A percentile compares a stretch with the other conserved stretches of the same genome.
These are phyloP conservation scores for Lynx canadensis DNA, from an alignment of 2,113 vertebrate genomes.

Conservation along the genomic window DNA sequence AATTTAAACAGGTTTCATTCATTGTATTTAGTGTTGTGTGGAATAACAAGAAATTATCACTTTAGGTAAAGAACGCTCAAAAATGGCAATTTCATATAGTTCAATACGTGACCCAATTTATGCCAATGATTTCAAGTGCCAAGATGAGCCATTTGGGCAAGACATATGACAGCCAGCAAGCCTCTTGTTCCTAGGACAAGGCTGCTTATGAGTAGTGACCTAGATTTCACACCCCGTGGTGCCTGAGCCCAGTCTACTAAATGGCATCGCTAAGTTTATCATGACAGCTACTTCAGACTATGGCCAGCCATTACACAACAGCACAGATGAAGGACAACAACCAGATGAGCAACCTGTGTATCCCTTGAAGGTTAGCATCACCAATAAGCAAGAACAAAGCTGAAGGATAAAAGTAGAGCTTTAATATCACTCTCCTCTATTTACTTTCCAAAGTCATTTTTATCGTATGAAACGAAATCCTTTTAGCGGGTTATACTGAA, in stretches of 20 bases:
- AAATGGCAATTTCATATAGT: background rate
- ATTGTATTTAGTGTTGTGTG: background rate
- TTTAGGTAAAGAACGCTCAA: slow-evolving; percentile 8
- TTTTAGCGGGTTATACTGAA: background rate
- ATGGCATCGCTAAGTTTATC: background rate
- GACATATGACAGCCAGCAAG: slow-evolving; percentile 57
- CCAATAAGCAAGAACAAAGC: background rate
- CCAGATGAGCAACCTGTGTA: background rate
- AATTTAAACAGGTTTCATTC: slow-evolving; percentile 28
- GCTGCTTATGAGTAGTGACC: slow-evolving; percentile 61
- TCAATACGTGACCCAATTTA: slow-evolving; percentile 59
- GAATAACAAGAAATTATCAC: background rate
- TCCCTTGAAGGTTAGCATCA: background rate
- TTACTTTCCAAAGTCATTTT: slow-evolving; percentile 33
- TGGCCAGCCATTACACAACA: background rate
- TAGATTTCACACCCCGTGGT: slow-evolving; percentile 55
- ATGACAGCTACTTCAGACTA: slow-evolving; percentile 40
- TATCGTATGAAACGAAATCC: background rate
- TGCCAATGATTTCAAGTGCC: slow-evolving; percentile 46
- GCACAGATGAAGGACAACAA: background rate
- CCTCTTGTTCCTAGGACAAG: slow-evolving; percentile 17
- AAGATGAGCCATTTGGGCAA: background rate
- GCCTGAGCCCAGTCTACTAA: slow-evolving; percentile 50
- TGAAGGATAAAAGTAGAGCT: background rate
- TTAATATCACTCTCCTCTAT: background rate